Percentiles rank a stretch among this genome's conserved stretches.
These are phyloP conservation scores for Cryptophagus acutangulus DNA, from an alignment of 2,888 invertebrate genomes.

Conservation along the genomic window DNA sequence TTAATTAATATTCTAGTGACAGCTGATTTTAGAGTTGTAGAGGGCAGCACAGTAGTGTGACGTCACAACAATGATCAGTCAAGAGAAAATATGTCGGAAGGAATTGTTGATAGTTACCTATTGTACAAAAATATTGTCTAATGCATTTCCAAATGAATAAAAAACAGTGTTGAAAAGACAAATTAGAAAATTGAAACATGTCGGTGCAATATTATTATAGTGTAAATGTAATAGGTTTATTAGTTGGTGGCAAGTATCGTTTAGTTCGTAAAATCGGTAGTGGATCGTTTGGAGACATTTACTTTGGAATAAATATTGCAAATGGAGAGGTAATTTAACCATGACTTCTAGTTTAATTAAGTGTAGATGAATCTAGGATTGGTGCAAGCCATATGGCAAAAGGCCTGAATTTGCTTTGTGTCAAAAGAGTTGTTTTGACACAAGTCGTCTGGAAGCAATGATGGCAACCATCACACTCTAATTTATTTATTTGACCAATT, in stretches of 20 bases:
- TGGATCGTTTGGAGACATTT: constrained; percentile 99
- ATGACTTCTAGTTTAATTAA: too few species aligned
- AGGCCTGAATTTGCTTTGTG: background rate
- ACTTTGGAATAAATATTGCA: constrained; percentile 85
- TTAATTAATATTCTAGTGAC: too few species aligned
- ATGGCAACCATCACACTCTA: background rate
- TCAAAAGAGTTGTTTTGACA: constrained; percentile 28
- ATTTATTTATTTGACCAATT: background rate
- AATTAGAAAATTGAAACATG: constrained; percentile 40
- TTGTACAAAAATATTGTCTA: constrained; percentile 46
- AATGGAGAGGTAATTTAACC: constrained; percentile 74
- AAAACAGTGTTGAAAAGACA: constrained; percentile 39
- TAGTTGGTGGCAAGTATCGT: constrained; percentile 90
- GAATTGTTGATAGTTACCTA: constrained; percentile 50
- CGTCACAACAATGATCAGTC: constrained; percentile 44
- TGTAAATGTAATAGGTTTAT: constrained; percentile 67
- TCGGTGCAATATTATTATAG: constrained; percentile 44
- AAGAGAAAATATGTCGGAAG: constrained; percentile 54
- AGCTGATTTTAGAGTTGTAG: too few species aligned
- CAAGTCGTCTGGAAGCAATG: too few species aligned
- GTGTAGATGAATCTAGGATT: background rate
- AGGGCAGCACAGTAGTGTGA: too few species aligned
- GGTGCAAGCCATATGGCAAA: too few species aligned
- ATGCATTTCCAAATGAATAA: constrained; percentile 46
- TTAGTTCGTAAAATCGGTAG: constrained; percentile 96